Percentiles rank a stretch among this genome's conserved stretches.
phyloP scores from a whole-genome alignment of 1,140 invertebrate genomes.

The Macrocentrus cingulum region DNA sequence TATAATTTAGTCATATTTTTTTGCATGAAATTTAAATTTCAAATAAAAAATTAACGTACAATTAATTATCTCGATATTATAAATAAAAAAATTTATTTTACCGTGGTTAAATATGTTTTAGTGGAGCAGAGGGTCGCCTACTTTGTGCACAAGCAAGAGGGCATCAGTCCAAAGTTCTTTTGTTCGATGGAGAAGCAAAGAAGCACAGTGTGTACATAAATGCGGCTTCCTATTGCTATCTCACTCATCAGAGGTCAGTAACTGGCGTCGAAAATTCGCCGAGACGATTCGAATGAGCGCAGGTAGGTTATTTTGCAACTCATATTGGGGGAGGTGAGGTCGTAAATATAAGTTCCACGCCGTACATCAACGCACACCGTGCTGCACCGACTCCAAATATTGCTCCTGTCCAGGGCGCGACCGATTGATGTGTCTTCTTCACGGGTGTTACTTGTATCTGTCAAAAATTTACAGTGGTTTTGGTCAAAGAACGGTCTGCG shows the following conservation, averaged over 20 bases:
- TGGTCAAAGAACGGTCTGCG: conserved; percentile 16
- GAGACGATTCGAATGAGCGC: conserved; percentile 6
- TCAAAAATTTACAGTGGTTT: conserved; percentile 27
- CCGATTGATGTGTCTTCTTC: background rate
- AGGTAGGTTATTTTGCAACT: conserved; percentile 24
- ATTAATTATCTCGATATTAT: too few species aligned
- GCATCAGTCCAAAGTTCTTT: conserved; percentile 11
- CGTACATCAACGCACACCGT: background rate
- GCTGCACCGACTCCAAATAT: background rate
- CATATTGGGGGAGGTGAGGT: conserved; percentile 21
- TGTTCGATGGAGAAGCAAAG: background rate
- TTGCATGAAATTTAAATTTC: too few species aligned
- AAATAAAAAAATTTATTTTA: conserved; percentile 30
- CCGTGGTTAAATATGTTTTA: conserved; percentile 29
- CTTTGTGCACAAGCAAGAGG: conserved; percentile 9
- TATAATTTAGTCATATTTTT: too few species aligned
- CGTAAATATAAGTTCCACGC: conserved; percentile 23
- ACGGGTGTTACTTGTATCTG: conserved; percentile 2
- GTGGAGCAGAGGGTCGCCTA: too few species aligned
- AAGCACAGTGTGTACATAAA: background rate
- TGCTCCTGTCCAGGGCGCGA: background rate
- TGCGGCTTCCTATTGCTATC: conserved; percentile 12
- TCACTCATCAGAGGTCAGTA: background rate
- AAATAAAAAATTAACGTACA: too few species aligned
- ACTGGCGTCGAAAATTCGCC: background rate